Percentiles rank a stretch among this genome's conserved stretches.
Conservation (phyloP, 2,797 vertebrate species). For the Cetoscarus ocellatus region DNA sequence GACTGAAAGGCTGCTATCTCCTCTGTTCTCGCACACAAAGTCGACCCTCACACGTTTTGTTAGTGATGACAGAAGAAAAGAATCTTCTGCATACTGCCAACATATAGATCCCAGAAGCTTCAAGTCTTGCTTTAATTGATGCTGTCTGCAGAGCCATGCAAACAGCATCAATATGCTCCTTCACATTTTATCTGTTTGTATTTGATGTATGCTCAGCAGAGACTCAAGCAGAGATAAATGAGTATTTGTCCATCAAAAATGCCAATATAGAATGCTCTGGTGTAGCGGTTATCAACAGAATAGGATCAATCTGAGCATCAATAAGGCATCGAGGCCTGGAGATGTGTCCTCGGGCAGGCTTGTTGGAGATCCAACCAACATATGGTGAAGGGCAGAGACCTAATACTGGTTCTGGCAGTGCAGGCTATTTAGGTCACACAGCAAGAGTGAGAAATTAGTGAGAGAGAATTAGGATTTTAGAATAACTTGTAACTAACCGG, state of each 20-base stretch:
- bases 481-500: neutral
- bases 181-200: neutral
- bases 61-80: constrained; percentile 20
- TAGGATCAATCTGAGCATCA: constrained; percentile 55
- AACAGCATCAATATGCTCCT: constrained; percentile 16
- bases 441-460: neutral
- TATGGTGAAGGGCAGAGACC: constrained; percentile 39
- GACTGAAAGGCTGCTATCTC: constrained; percentile 51
- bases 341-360: constrained; percentile 37
- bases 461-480: neutral
- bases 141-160: constrained; percentile 6
- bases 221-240: constrained; percentile 18
- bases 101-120: constrained; percentile 10
- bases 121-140: constrained; percentile 7
- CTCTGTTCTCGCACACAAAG: constrained; percentile 2
- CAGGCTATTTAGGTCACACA: constrained; percentile 28
- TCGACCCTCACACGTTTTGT: neutral
- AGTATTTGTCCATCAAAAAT: constrained; percentile 31
- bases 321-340: constrained; percentile 47
- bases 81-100: constrained; percentile 21
- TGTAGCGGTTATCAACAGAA: constrained; percentile 36
- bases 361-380: constrained; percentile 52
- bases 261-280: constrained; percentile 31
- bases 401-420: neutral
- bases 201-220: constrained; percentile 5